Evolutionary conservation across 2,797 vertebrate genomes (phyloP), one percentile per base, ranked within the genome.

Genomic region (Salarias fasciatus): DNA sequence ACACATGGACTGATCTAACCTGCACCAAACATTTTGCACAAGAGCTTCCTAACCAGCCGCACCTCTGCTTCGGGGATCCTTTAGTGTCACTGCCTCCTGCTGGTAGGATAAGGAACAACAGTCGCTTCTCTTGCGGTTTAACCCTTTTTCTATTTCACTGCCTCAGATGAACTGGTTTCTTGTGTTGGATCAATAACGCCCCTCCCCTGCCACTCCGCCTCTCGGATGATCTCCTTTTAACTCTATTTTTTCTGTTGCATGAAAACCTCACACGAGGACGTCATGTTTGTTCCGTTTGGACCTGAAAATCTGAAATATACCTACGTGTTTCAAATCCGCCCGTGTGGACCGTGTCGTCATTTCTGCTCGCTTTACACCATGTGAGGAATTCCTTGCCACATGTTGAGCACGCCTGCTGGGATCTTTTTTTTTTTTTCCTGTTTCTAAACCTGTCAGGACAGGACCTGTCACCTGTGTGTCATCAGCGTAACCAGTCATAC

Each of bases 241-340:
- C n/a, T n/a, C 50, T 55, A 88, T 89, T 42, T 91, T 41, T 91
- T 92, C 86, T 92, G 92, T 94, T 93, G 92, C 93, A 94, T 93
- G 93, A 92, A 89, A 91, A 89, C 84, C 85, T 92, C 85, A 57
- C 9, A 10, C 52, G 85, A 91, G 90, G 86, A 88, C 80, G 86
- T 85, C 85, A 89, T 87, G 84, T 86, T 90, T 90, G 86, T 90
- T 89, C 79, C 52, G 73, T 85, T 90, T 24, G 81, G 83, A 86
- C 78, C 80, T 81, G 85, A 84, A 24, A 35, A 86, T 84, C 87
- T 7, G 55, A 92, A 88, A 90, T 88, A 89, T 87, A 90, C 43
- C 57, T 86, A 2, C 82, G 86, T 92, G 91, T 93, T 92, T 90
- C 67, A 88, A 89, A 87, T 64, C 47, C 77, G 64, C 62, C 24